A percentile compares a stretch with the other conserved stretches of the same genome.
These are phyloP conservation scores for Tetranychus urticae DNA, from an alignment of 1,140 invertebrate genomes.

Conservation along the genomic window DNA sequence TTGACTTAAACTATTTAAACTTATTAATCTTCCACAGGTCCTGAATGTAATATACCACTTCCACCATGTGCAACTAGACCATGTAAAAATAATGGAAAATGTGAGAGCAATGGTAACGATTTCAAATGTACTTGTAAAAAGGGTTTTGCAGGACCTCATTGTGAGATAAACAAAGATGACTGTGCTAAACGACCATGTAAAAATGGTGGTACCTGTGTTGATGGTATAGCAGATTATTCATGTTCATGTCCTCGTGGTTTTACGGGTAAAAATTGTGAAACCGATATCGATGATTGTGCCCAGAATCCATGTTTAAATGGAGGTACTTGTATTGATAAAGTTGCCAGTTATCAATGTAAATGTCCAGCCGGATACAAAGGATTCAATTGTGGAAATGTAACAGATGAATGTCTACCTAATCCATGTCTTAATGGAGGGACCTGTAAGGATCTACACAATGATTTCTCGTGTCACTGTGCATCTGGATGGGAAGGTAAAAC, in stretches of 20 bases:
- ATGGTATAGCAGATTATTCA: slow-evolving; percentile 40
- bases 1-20: too few relatives aligned
- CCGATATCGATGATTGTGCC: slow-evolving; percentile 47
- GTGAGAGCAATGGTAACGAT: slow-evolving; percentile 1
- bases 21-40: slow-evolving; percentile 31
- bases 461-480: slow-evolving; percentile 11
- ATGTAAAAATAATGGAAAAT: slow-evolving; percentile 33
- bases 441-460: slow-evolving; percentile 48
- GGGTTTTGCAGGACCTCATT: slow-evolving; percentile 11
- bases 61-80: slow-evolving; percentile 64
- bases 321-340: slow-evolving; percentile 24
- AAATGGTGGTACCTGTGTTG: slow-evolving; percentile 39
- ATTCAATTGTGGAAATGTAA: slow-evolving; percentile 54
- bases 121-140: slow-evolving; percentile 28
- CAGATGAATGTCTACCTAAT: slow-evolving; percentile 63
- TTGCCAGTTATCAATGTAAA: slow-evolving; percentile 11
- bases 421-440: slow-evolving; percentile 75
- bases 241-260: slow-evolving; percentile 71
- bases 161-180: slow-evolving; percentile 46
- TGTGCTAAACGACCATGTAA: slow-evolving; percentile 41
- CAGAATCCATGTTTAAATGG: slow-evolving; percentile 62
- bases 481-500: slow-evolving; percentile 13
- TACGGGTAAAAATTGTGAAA: slow-evolving; percentile 68
- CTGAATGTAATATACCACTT: slow-evolving; percentile 62
- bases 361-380: slow-evolving; percentile 58